Conservation (phyloP, 2,888 invertebrate species). For the Acleris holmiana region DNA sequence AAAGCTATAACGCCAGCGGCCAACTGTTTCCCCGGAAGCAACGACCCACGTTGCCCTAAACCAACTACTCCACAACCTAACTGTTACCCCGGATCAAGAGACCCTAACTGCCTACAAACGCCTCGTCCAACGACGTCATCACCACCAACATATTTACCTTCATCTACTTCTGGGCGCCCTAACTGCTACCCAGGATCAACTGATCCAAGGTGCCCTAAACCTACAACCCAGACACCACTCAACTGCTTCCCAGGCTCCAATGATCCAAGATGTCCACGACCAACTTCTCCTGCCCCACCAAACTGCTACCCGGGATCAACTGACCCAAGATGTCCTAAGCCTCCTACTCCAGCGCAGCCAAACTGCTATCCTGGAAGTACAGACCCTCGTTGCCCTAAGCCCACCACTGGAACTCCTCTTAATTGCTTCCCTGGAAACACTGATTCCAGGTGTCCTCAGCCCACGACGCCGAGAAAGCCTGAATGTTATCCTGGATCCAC, state of each 20-base stretch:
- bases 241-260: slow-evolving; percentile 48
- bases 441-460: slow-evolving; percentile 14
- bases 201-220: slow-evolving; percentile 48
- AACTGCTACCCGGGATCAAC: slow-evolving; percentile 45
- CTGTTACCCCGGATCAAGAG: slow-evolving; percentile 41
- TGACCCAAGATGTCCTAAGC: slow-evolving; percentile 31
- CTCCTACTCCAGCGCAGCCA: slow-evolving; percentile 30
- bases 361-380: slow-evolving; percentile 52
- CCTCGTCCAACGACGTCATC: slow-evolving; percentile 29
- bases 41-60: slow-evolving; percentile 51
- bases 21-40: slow-evolving; percentile 44
- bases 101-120: slow-evolving; percentile 40
- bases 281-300: slow-evolving; percentile 5
- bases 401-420: slow-evolving; percentile 49
- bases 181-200: slow-evolving; percentile 46
- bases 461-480: slow-evolving; percentile 49
- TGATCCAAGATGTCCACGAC: slow-evolving; percentile 13
- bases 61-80: slow-evolving; percentile 36
- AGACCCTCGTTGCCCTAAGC: slow-evolving; percentile 39
- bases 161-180: slow-evolving; percentile 43
- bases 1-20: slow-evolving; percentile 44
- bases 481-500: slow-evolving; percentile 57
- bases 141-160: slow-evolving; percentile 37
- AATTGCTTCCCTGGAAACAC: slow-evolving; percentile 47
- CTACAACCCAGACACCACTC: slow-evolving; percentile 48